Percentiles rank a stretch among this genome's conserved stretches.
These are phyloP conservation scores for Leptodactylus fallax DNA, from an alignment of 2,797 vertebrate species.

Conservation along the genomic window DNA sequence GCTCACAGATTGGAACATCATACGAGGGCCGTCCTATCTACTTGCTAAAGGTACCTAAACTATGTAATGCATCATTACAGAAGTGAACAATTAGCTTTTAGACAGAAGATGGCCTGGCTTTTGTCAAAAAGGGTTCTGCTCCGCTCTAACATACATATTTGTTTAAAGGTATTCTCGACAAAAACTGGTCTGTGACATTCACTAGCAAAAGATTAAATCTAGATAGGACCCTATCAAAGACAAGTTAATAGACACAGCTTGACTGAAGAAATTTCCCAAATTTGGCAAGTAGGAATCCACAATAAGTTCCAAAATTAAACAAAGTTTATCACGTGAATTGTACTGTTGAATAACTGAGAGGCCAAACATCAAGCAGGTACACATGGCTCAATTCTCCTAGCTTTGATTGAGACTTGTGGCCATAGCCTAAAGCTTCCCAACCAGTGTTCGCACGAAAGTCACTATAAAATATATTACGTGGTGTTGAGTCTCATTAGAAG, in stretches of 20 bases:
- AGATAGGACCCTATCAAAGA: not conserved
- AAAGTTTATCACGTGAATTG: too few relatives aligned
- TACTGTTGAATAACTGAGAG: too few relatives aligned
- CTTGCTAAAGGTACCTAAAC: constrained; percentile 84
- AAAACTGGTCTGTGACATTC: not conserved
- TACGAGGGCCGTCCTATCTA: constrained; percentile 84
- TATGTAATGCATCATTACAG: not conserved
- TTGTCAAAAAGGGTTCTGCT: not conserved
- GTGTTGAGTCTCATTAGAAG: too few relatives aligned
- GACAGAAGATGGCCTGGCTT: not conserved
- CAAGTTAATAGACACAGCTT: not conserved
- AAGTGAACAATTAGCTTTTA: not conserved
- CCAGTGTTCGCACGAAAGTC: too few relatives aligned
- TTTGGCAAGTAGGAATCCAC: too few relatives aligned
- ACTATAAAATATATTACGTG: too few relatives aligned
- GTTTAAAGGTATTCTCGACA: too few relatives aligned
- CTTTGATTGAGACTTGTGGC: too few relatives aligned
- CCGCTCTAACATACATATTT: not conserved
- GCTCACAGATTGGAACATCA: constrained; percentile 82
- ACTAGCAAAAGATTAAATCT: not conserved
- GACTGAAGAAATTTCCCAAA: not conserved
- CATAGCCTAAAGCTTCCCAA: too few relatives aligned
- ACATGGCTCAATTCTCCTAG: too few relatives aligned
- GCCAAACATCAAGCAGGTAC: too few relatives aligned
- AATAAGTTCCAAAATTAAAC: too few relatives aligned